Evolutionary conservation across 2,797 vertebrate species (phyloP).

Genomic region (Sebastes diploproa): DNA sequence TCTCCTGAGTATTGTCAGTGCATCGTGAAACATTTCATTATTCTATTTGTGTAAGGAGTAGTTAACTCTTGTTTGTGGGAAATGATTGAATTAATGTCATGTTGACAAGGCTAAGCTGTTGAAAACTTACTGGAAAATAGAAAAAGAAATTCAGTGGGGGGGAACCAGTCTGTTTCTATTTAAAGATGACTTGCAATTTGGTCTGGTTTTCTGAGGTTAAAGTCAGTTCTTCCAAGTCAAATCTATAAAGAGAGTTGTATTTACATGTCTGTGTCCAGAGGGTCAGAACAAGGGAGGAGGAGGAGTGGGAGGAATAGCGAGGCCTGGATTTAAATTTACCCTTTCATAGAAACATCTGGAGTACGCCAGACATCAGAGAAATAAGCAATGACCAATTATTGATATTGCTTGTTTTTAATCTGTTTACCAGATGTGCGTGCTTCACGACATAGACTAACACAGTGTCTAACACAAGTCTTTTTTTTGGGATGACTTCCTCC

Average conservation of each 20-base stretch:
- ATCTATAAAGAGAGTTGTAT: slow-evolving; percentile 54
- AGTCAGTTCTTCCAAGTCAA: slow-evolving; percentile 28
- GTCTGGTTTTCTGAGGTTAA: slow-evolving; percentile 36
- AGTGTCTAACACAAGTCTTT: background rate
- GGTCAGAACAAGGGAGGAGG: slow-evolving; percentile 32
- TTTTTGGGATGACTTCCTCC: background rate
- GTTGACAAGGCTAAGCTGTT: background rate
- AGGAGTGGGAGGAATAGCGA: slow-evolving; percentile 33
- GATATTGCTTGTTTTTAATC: slow-evolving; percentile 8
- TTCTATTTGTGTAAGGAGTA: background rate
- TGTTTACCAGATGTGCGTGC: background rate
- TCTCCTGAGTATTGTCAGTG: background rate
- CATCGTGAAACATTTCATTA: background rate
- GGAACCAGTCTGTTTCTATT: slow-evolving; percentile 21
- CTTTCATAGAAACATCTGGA: slow-evolving; percentile 38
- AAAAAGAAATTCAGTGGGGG: background rate
- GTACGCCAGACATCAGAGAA: slow-evolving; percentile 22
- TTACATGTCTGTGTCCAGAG: slow-evolving; percentile 47
- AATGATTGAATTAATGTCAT: background rate
- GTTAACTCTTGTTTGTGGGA: background rate
- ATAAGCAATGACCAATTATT: slow-evolving; percentile 16
- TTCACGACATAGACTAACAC: background rate
- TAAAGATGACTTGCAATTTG: background rate
- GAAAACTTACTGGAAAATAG: slow-evolving; percentile 11
- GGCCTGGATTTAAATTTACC: slow-evolving; percentile 24